Evolutionary conservation across 2,113 vertebrate genomes (phyloP), one percentile per base, ranked within the genome.

Genomic region (Mesitornis unicolor): DNA sequence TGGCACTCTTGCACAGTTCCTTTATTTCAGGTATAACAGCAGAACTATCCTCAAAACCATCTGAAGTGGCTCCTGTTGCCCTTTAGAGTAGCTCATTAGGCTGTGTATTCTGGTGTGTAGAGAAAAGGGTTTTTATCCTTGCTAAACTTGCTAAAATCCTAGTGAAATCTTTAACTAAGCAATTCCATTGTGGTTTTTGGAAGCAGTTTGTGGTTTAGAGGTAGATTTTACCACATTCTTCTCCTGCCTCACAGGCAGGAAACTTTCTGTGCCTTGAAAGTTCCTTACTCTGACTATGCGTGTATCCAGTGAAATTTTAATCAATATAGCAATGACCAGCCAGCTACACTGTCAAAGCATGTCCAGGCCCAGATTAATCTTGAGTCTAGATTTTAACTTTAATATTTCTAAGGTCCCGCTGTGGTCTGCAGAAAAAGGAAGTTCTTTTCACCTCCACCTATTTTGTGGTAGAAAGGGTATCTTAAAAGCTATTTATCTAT

Each of bases 221-320:
- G 10, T 33, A 35, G 10, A 38, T 70, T 87, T 92, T 87, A 9
- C 7, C 10, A 24, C 0, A 1, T 25, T 68, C 33, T 35, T 36
- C n/a, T 76, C n/a, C 17, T 61, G 50, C 16, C 12, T 90, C 12
- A 42, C 4, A n/a, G n/a, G n/a, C n/a, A n/a, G n/a, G n/a, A n/a
- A n/a, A n/a, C n/a, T n/a, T n/a, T 28, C 21, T 22, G 4, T 48
- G 7, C 4, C 26, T 90, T 76, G 67, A 35, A 88, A 65, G 26
- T 33, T 82, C 54, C 69, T 68, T 54, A 8, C 8, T 75, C 38
- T 36, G 45, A 9, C 6, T 15, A 2, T 0, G 0, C 9, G 26
- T 4, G 3, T 31, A 40, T 18, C 6, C 38, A 42, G 38, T 21
- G 16, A n/a, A 64, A 48, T 86, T 64, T 54, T 68, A 47, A 76